These are phyloP conservation scores for Trichoplax adhaerens DNA, from an alignment of 37 sponge, comb jelly and placozoan genomes.

Conservation along the genomic window DNA sequence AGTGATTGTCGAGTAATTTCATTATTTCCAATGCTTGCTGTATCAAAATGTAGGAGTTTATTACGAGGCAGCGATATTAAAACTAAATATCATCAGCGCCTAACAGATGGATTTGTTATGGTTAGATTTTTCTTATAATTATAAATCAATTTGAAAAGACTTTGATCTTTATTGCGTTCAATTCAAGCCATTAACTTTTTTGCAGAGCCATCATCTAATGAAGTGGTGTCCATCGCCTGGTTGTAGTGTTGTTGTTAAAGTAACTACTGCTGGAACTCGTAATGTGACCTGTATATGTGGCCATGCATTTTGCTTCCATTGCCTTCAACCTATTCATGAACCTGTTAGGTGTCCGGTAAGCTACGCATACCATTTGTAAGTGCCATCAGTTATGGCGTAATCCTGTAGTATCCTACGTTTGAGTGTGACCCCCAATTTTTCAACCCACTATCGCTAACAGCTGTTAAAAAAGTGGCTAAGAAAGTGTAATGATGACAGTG, in stretches of 20 bases:
- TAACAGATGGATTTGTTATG: slow-evolving; percentile 70
- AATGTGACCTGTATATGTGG: slow-evolving; percentile 61
- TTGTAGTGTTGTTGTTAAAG: slow-evolving; percentile 54
- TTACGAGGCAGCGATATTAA: slow-evolving; percentile 22
- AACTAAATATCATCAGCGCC: slow-evolving; percentile 46
- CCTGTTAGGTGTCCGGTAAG: too few relatives aligned
- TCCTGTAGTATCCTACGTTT: slow-evolving; percentile 28
- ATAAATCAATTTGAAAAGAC: too few relatives aligned
- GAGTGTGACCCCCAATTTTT: slow-evolving; percentile 24
- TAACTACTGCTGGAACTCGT: slow-evolving; percentile 4
- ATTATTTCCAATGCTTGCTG: background rate
- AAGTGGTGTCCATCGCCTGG: slow-evolving; percentile 81
- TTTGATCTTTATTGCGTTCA: too few relatives aligned
- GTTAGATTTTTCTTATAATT: slow-evolving; percentile 14
- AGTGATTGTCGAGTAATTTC: background rate
- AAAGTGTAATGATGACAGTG: slow-evolving; percentile 90
- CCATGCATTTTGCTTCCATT: slow-evolving; percentile 47
- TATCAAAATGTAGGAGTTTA: slow-evolving; percentile 18
- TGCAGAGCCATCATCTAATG: slow-evolving; percentile 11
- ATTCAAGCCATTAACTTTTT: too few relatives aligned
- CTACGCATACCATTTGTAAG: background rate
- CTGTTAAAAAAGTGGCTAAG: slow-evolving; percentile 47
- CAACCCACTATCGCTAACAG: too few relatives aligned
- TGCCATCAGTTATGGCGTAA: background rate
- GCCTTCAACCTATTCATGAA: too few relatives aligned